Conservation (phyloP, 2,888 invertebrate genomes). For the Eulithis prunata region DNA sequence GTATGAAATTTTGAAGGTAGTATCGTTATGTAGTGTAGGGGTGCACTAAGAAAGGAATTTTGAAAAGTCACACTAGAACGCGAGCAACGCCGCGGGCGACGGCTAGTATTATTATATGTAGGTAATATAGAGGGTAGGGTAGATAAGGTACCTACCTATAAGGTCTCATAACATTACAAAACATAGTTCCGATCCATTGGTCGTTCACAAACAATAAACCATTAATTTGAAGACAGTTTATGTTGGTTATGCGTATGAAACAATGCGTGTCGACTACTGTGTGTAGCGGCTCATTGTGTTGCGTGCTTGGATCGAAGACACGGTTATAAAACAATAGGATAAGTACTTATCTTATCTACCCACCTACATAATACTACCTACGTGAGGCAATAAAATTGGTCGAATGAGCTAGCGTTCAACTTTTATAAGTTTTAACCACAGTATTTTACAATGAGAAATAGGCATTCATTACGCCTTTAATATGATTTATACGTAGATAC, state of each 20-base stretch:
- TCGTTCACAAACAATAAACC: conserved; percentile 60
- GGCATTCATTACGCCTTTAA: too few species aligned
- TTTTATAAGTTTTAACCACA: too few species aligned
- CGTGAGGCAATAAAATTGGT: not conserved
- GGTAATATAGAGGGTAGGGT: too few species aligned
- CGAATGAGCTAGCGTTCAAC: too few species aligned
- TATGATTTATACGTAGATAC: too few species aligned
- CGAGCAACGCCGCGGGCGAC: too few species aligned
- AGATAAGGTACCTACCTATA: not conserved
- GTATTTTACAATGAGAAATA: too few species aligned
- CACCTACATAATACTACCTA: not conserved
- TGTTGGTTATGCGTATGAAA: conserved; percentile 47
- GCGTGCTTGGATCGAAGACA: conserved; percentile 16
- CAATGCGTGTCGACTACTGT: conserved; percentile 57
- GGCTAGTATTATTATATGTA: conserved; percentile 20
- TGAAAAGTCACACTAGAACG: too few species aligned
- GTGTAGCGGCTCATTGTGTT: conserved; percentile 43
- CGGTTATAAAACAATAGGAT: conserved; percentile 7
- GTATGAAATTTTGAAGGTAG: too few species aligned
- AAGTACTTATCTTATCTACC: conserved; percentile 7
- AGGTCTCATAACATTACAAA: conserved; percentile 50
- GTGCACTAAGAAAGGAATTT: too few species aligned
- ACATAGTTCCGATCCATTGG: conserved; percentile 69
- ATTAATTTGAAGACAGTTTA: conserved; percentile 71
- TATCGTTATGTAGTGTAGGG: too few species aligned